Conservation (phyloP, 35 echinoderm and acorn worm genomes). For the Apostichopus japonicus region DNA sequence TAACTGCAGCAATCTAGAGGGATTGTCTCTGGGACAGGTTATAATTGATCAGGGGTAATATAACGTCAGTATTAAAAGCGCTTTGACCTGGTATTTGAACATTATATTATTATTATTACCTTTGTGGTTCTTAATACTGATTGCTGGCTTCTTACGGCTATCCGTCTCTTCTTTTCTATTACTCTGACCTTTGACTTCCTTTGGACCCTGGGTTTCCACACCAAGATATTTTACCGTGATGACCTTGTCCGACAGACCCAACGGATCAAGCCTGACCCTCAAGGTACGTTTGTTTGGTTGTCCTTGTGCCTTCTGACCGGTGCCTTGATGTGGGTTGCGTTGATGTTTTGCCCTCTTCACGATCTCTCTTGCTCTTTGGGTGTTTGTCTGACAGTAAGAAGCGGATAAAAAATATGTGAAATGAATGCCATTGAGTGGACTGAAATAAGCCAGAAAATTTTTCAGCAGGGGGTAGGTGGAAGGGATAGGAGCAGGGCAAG, state of each 20-base stretch:
- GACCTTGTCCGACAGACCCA: background rate
- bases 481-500: too few relatives aligned
- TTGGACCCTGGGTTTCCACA: background rate
- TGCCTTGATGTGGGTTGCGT: background rate
- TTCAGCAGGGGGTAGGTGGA: too few relatives aligned
- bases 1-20: too few relatives aligned
- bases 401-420: background rate
- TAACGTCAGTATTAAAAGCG: too few relatives aligned
- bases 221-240: background rate
- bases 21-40: too few relatives aligned
- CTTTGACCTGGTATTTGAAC: background rate
- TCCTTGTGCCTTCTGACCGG: background rate
- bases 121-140: background rate
- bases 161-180: background rate
- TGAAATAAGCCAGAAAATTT: too few relatives aligned
- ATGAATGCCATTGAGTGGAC: too few relatives aligned
- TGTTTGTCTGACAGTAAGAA: background rate
- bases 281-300: background rate
- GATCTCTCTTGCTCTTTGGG: background rate
- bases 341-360: slow-evolving; percentile 22
- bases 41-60: too few relatives aligned
- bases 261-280: background rate
- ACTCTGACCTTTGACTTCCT: background rate
- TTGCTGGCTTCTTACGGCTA: background rate
- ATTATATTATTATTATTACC: background rate